Evolutionary conservation across 2,888 invertebrate species (phyloP).

Genomic region (Pseudanteris insignis): DNA sequence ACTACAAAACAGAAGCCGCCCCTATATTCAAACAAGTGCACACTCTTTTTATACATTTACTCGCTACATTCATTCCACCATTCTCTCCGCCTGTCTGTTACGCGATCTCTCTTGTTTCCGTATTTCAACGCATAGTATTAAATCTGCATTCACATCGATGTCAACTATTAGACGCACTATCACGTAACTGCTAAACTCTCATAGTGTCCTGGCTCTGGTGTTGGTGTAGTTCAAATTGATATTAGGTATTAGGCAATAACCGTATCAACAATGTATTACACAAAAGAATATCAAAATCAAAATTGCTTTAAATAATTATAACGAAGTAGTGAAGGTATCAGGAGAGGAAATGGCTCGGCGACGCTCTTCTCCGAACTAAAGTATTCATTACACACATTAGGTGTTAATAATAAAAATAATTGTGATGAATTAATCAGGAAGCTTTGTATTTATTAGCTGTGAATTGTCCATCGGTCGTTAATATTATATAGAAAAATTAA

Average conservation of each 20-base stretch:
- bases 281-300: constrained; percentile 56
- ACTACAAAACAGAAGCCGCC: constrained; percentile 66
- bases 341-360: constrained; percentile 56
- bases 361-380: constrained; percentile 58
- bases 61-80: constrained; percentile 47
- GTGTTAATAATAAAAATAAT: too few species aligned
- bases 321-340: constrained; percentile 51
- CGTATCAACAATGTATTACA: constrained; percentile 60
- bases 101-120: constrained; percentile 46
- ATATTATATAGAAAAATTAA: too few species aligned
- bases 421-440: too few species aligned
- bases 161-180: constrained; percentile 53
- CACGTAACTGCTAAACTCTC: constrained; percentile 62
- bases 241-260: constrained; percentile 50
- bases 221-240: constrained; percentile 62
- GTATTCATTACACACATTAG: constrained; percentile 52
- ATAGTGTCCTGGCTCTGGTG: constrained; percentile 66
- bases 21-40: constrained; percentile 63
- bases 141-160: constrained; percentile 61
- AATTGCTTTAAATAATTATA: constrained; percentile 51
- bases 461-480: too few species aligned
- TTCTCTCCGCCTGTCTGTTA: constrained; percentile 49
- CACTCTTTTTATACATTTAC: too few species aligned
- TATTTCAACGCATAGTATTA: constrained; percentile 21
- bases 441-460: too few species aligned